phyloP scores from a whole-genome alignment of 2,797 vertebrate species.

The Martes flavigula region DNA sequence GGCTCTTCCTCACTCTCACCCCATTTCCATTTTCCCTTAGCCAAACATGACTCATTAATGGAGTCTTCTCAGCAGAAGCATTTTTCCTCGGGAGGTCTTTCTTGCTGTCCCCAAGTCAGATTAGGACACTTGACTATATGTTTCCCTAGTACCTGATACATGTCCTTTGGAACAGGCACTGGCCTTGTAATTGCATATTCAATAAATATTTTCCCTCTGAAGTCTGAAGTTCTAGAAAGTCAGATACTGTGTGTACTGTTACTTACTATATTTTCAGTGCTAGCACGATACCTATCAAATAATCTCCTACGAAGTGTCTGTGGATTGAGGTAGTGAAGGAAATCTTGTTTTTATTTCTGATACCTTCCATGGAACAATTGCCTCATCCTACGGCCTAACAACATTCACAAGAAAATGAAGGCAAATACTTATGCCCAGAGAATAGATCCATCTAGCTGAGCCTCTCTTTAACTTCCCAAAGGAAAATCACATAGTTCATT shows the following conservation, averaged over 20 bases:
- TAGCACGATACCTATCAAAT: neutral
- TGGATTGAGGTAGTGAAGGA: neutral
- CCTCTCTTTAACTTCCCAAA: neutral
- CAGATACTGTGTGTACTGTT: neutral
- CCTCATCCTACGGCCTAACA: neutral
- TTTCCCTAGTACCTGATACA: neutral
- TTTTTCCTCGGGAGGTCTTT: neutral
- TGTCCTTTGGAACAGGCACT: neutral
- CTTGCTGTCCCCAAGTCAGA: neutral
- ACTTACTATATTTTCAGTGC: neutral
- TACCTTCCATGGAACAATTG: neutral
- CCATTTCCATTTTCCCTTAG: neutral
- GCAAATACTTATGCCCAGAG: neutral
- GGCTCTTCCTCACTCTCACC: neutral
- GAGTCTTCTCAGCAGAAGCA: neutral
- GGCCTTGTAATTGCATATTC: neutral
- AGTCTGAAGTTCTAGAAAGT: neutral
- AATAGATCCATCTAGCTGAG: neutral
- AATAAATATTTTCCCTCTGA: neutral
- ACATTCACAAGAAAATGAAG: neutral
- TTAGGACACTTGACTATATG: neutral
- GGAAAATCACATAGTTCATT: neutral
- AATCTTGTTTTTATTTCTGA: neutral
- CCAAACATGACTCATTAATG: neutral
- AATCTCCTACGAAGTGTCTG: neutral